Conservation (phyloP, 2,797 vertebrate species). For the Falco novaeseelandiae region DNA sequence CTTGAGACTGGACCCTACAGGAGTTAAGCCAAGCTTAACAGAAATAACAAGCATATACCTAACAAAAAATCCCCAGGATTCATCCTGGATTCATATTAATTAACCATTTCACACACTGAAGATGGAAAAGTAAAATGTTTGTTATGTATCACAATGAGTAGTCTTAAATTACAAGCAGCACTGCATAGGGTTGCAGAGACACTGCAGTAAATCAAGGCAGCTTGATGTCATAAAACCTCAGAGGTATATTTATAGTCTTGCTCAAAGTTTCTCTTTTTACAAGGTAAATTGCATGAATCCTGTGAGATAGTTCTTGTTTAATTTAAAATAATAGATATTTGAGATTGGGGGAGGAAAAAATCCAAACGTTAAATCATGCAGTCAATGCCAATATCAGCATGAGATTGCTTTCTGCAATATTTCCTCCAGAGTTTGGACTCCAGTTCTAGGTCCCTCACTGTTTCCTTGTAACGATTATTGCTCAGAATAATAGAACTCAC, state of each 20-base stretch:
- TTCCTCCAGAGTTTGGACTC: background rate
- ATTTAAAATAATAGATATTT: background rate
- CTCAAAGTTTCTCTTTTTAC: background rate
- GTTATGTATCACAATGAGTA: background rate
- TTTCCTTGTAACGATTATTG: background rate
- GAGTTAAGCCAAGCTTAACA: background rate
- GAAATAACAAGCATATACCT: background rate
- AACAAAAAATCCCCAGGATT: background rate
- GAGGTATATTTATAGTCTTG: background rate
- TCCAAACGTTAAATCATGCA: background rate
- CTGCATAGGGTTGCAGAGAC: background rate
- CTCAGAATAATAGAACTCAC: background rate
- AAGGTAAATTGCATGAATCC: background rate
- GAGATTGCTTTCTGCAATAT: background rate
- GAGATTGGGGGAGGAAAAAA: rapidly evolving
- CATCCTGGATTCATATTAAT: background rate
- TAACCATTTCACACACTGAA: background rate
- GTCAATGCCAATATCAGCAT: background rate
- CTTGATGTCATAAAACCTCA: background rate
- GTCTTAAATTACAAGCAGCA: background rate
- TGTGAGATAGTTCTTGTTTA: background rate
- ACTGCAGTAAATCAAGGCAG: background rate
- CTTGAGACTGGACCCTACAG: background rate
- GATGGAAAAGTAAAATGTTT: background rate
- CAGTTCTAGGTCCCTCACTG: background rate